Base-by-base conservation (phyloP, 2,797 vertebrate species). In the Orestias chungarensis region DNA sequence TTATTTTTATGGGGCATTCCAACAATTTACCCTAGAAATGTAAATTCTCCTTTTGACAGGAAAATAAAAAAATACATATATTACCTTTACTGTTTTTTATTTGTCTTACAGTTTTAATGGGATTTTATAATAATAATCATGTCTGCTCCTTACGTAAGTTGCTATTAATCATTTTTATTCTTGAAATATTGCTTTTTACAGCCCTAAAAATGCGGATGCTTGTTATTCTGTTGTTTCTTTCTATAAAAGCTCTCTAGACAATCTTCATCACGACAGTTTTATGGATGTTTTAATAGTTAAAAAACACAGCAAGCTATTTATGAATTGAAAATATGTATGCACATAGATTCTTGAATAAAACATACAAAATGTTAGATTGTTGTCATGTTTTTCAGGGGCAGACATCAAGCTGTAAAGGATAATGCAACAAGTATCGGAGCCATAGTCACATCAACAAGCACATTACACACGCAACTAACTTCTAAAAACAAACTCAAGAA, bases 391-490 rank as follows among this genome's bases (percentile, higher is more conserved):
- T 72, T 15, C 25, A 50, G 10, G 64, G 29, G 50, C 17, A 61
- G 23, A 76, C 42, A 70, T 43, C 5, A 29, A 23, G 35, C 35
- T 70, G 33, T 33, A 66, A 71, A 49, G 12, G 20, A 40, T 15
- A 54, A 23, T 47, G 7, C 35, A 68, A 38, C 61, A 6, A 77
- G 46, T 66, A 20, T 35, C 38, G 27, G 3, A 75, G 68, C 66
- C 59, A 78, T 9, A 74, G 49, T 49, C 70, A 82, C 66, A 76
- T 62, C 61, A 69, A 44, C 52, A 50, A 31, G 23, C 52, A 75
- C 11, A 61, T 9, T 50, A 64, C 29, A 54, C 11, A 67, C 50
- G 64, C 55, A 35, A 49, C 74, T 74, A 52, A 68, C 52, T 27
- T 75, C 52, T 25, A 62, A 57, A n/a, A 57, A 29, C 3, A 46